phyloP scores from a whole-genome alignment of 2,113 vertebrate genomes.

The Crotophaga sulcirostris region DNA sequence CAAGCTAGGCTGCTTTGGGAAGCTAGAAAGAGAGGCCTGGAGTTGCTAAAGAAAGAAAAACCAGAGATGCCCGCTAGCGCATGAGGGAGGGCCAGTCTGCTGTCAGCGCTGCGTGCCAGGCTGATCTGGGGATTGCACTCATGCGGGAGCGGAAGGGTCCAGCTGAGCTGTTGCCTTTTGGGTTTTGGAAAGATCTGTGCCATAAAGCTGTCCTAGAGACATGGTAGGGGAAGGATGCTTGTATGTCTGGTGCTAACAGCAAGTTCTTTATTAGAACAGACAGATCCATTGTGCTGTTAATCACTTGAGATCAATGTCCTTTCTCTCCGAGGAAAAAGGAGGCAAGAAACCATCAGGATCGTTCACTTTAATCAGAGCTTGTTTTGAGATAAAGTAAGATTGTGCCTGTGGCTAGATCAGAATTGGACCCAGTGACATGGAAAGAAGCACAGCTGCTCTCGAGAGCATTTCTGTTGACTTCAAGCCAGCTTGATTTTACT shows the following conservation, averaged over 20 bases:
- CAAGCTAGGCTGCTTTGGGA: constrained; percentile 28
- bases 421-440: constrained; percentile 5
- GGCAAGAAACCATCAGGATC: constrained; percentile 32
- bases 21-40: constrained; percentile 38
- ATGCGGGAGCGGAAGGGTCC: neutral
- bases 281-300: constrained; percentile 10
- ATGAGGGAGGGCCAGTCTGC: constrained; percentile 36
- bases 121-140: neutral
- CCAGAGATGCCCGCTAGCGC: neutral
- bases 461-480: constrained; percentile 28
- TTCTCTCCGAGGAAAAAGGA: constrained; percentile 7
- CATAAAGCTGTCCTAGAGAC: neutral
- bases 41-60: constrained; percentile 45
- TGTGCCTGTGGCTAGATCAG: constrained; percentile 44
- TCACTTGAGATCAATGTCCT: constrained; percentile 14
- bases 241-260: neutral
- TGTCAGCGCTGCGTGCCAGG: constrained; percentile 32
- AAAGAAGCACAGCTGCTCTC: constrained; percentile 5
- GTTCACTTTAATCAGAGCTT: constrained; percentile 26
- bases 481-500: neutral
- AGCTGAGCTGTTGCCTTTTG: neutral
- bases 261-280: constrained; percentile 4
- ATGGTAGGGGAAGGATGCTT: neutral
- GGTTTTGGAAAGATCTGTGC: neutral
- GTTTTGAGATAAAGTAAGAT: constrained; percentile 35